phyloP scores from a whole-genome alignment of 2,113 vertebrate species.

The Rhabdornis inornatus region DNA sequence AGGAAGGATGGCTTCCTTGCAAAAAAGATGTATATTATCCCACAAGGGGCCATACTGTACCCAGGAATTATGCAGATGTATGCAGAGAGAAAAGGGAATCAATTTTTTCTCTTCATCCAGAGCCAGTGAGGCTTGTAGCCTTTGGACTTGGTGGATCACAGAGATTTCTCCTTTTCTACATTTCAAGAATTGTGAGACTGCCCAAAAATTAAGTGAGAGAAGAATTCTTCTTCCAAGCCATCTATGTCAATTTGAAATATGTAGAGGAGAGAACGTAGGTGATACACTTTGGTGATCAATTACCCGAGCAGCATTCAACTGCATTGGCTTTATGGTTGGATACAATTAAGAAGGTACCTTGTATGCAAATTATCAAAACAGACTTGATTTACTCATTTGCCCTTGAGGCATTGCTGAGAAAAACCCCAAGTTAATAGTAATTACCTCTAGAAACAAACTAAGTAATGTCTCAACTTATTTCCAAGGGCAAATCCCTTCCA shows the following conservation, averaged over 20 bases:
- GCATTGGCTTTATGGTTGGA: conserved; percentile 2
- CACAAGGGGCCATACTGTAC: background rate
- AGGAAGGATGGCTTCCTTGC: background rate
- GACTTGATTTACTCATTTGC: conserved; percentile 35
- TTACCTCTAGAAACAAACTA: conserved; percentile 16
- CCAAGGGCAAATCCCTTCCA: background rate
- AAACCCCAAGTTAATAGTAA: conserved; percentile 4
- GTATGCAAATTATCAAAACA: conserved; percentile 51
- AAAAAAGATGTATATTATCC: background rate
- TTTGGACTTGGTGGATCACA: background rate
- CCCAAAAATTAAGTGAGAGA: background rate
- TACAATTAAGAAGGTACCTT: conserved; percentile 37
- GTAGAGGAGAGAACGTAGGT: background rate
- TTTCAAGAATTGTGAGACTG: background rate
- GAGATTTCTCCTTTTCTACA: background rate
- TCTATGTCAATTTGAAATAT: background rate
- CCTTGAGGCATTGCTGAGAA: conserved; percentile 24
- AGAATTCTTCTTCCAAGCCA: background rate
- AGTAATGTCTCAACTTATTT: background rate
- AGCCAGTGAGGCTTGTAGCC: background rate
- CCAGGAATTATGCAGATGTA: background rate
- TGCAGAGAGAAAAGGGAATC: background rate
- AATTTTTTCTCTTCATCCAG: background rate
- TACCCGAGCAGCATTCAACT: background rate
- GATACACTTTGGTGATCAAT: background rate